These are phyloP conservation scores for Hesperophylax magnus DNA, from an alignment of 1,140 invertebrate genomes.

Conservation along the genomic window DNA sequence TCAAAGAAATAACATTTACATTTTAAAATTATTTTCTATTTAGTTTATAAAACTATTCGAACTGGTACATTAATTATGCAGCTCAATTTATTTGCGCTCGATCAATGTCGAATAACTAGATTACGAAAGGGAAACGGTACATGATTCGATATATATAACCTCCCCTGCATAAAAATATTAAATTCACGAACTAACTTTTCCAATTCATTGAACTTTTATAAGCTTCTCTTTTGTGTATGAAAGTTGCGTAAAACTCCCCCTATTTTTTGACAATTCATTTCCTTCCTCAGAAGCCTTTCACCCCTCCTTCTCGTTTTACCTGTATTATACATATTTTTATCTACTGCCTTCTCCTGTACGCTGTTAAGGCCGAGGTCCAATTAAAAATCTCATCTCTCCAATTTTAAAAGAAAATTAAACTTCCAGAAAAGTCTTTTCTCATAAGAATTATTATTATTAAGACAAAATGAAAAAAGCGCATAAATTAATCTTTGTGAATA, in stretches of 20 bases:
- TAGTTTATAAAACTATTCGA: too few relatives aligned
- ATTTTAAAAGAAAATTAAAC: conserved; percentile 55
- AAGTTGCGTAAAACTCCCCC: neutral
- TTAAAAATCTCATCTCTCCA: conserved; percentile 58
- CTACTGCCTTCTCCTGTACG: neutral
- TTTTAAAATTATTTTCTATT: too few relatives aligned
- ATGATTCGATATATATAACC: too few relatives aligned
- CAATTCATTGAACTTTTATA: too few relatives aligned
- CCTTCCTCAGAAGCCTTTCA: conserved; percentile 11
- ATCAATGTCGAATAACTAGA: too few relatives aligned
- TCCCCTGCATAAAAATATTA: neutral
- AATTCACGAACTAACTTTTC: too few relatives aligned
- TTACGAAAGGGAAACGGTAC: too few relatives aligned
- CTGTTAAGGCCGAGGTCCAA: conserved; percentile 46
- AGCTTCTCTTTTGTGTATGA: too few relatives aligned
- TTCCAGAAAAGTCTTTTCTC: conserved; percentile 33
- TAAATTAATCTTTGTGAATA: conserved; percentile 41
- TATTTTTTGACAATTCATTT: neutral
- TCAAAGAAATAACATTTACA: too few relatives aligned
- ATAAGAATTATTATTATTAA: conserved; percentile 41
- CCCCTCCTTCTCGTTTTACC: too few relatives aligned
- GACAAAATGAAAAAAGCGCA: conserved; percentile 38
- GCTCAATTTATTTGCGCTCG: too few relatives aligned
- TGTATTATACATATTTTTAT: conserved; percentile 30
- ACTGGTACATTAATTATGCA: too few relatives aligned